phyloP scores from a whole-genome alignment of 2,888 invertebrate genomes.

The Drosophila dives region DNA sequence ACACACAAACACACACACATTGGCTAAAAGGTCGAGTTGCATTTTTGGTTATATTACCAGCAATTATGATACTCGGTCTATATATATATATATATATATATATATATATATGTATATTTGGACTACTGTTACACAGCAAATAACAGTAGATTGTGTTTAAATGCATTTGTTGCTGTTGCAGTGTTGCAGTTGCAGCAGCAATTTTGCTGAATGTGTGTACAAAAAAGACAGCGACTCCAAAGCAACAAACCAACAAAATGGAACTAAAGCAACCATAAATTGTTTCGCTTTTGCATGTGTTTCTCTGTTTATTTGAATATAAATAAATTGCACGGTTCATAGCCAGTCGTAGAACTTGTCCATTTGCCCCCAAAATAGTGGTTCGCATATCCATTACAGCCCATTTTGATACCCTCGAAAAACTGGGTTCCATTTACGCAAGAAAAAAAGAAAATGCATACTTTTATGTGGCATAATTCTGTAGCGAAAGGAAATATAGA shows the following conservation, averaged over 20 bases:
- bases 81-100: constrained; percentile 5
- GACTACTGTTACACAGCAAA: not conserved
- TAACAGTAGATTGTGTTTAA: constrained; percentile 18
- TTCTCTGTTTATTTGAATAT: constrained; percentile 63
- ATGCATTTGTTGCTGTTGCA: constrained; percentile 27
- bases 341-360: constrained; percentile 36
- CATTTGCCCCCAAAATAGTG: constrained; percentile 46
- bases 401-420: constrained; percentile 4
- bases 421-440: not conserved
- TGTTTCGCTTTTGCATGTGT: constrained; percentile 39
- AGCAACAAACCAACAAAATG: constrained; percentile 26
- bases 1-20: constrained; percentile 8
- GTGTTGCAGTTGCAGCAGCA: constrained; percentile 23
- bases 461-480: not conserved
- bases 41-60: constrained; percentile 66
- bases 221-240: constrained; percentile 11
- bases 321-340: constrained; percentile 59
- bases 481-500: not conserved
- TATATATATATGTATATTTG: constrained; percentile 5
- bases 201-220: constrained; percentile 11
- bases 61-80: constrained; percentile 63
- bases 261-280: constrained; percentile 26
- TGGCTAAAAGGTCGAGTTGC: constrained; percentile 31
- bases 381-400: constrained; percentile 58
- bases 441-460: not conserved